A percentile compares a stretch with the other conserved stretches of the same genome.
phyloP scores from a whole-genome alignment of 1,140 invertebrate genomes.

The Cydia pomonella region DNA sequence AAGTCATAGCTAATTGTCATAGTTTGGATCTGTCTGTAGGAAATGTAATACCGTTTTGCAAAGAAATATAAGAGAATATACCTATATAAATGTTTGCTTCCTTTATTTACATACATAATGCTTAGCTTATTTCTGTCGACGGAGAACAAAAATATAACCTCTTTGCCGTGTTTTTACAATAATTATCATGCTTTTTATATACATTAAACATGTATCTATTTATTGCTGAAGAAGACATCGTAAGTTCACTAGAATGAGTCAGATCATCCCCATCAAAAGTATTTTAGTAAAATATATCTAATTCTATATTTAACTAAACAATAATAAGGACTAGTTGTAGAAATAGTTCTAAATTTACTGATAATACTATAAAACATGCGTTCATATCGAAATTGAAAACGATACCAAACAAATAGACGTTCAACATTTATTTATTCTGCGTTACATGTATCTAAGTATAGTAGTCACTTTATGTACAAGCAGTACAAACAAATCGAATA shows the following conservation, averaged over 20 bases:
- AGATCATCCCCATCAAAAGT: slow-evolving; percentile 50
- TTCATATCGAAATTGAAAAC: slow-evolving; percentile 30
- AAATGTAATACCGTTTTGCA: slow-evolving; percentile 18
- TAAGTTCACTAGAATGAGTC: slow-evolving; percentile 63
- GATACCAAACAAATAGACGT: slow-evolving; percentile 35
- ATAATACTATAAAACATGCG: slow-evolving; percentile 41
- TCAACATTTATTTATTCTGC: slow-evolving; percentile 41
- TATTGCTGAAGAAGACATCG: slow-evolving; percentile 75
- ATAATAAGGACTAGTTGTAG: slow-evolving; percentile 75
- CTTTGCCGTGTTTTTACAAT: slow-evolving; percentile 74
- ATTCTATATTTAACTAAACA: slow-evolving; percentile 66
- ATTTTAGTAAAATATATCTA: slow-evolving; percentile 69
- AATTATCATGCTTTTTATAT: slow-evolving; percentile 70
- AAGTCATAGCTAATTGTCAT: not conserved
- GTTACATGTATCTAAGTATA: slow-evolving; percentile 47
- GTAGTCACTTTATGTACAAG: slow-evolving; percentile 66
- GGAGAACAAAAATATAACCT: slow-evolving; percentile 77
- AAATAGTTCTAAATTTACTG: slow-evolving; percentile 61
- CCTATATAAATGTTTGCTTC: not conserved
- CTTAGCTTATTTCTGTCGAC: slow-evolving; percentile 64
- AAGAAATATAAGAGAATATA: slow-evolving; percentile 20
- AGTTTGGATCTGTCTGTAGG: slow-evolving; percentile 11
- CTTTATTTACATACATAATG: slow-evolving; percentile 53
- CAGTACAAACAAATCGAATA: slow-evolving; percentile 61
- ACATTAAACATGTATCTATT: slow-evolving; percentile 72